Percentiles rank a stretch among this genome's conserved stretches.
Evolutionary conservation across 2,888 invertebrate genomes (phyloP).

Genomic region (Hydraecia micacea): DNA sequence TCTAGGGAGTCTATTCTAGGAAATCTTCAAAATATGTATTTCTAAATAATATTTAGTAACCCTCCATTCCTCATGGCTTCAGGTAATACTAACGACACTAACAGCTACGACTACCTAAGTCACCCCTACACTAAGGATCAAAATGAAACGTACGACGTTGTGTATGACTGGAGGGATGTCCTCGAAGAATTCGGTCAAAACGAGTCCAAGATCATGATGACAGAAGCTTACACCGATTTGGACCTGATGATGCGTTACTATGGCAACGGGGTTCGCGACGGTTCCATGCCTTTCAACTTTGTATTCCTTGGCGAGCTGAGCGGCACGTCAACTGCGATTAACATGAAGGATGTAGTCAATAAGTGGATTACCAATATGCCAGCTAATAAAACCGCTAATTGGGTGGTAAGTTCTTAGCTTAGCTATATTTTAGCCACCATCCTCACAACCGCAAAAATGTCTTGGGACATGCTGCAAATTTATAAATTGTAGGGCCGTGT

Average conservation of each 20-base stretch:
- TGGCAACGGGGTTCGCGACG: constrained; percentile 85
- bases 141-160: constrained; percentile 89
- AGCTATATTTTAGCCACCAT: neutral
- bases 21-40: neutral
- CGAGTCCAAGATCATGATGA: constrained; percentile 89
- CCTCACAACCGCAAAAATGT: neutral
- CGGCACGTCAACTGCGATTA: constrained; percentile 85
- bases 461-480: neutral
- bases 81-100: constrained; percentile 54
- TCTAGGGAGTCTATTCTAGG: neutral
- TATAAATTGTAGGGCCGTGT: neutral
- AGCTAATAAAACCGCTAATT: constrained; percentile 89
- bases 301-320: constrained; percentile 88
- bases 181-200: constrained; percentile 88
- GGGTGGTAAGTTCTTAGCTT: constrained; percentile 90
- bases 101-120: constrained; percentile 86
- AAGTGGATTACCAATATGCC: constrained; percentile 91
- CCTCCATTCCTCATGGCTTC: neutral
- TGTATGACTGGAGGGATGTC: constrained; percentile 91
- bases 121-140: constrained; percentile 90
- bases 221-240: constrained; percentile 91
- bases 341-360: constrained; percentile 87
- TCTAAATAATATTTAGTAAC: neutral
- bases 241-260: constrained; percentile 90
- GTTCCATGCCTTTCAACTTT: constrained; percentile 92